Evolutionary conservation across 1,140 invertebrate species (phyloP), one percentile per base, ranked within the genome.

Genomic region (Varroa destructor): DNA sequence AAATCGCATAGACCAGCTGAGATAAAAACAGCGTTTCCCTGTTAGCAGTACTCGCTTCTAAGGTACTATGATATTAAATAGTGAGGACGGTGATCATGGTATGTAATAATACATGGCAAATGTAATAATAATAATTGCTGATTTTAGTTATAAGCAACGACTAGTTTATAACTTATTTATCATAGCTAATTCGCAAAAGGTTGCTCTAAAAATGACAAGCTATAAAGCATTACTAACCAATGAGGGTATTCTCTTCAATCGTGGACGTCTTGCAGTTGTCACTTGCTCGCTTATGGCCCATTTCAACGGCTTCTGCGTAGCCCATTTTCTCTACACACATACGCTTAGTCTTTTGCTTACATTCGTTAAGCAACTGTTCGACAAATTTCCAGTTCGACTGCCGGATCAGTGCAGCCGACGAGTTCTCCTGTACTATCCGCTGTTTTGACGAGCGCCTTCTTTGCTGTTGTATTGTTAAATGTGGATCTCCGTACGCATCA

Each of bases 321-420:
- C 92, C 92, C 88, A 99, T 91, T 83, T 99, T 99, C 76, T 96
- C 92, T 0, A 99, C 86, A 46, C 98, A 80, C 91, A 99, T 97
- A 77, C 93, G 83, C 81, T 99, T 99, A 0, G 95, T 98, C 85
- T 93, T 90, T 37, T 72, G 78, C 78, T 84, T 86, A 57, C 81
- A 83, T 76, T 85, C 84, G 75, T 81, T 82, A 14, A 99, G 82
- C 74, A 99, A 83, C 77, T 94, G 93, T 78, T 98, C 92, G 36
- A 99, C 93, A 83, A 99, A 99, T 56, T 90, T 92, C 88, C 92
- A 95, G 81, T 99, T 97, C 14, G 91, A 91, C 80, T 97, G 92
- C n/a, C 91, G 92, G 75, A 93, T 89, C n/a, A 89, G 81, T 4
- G 89, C 88, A 4, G 88, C 87, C 14, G 76, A 76, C 12, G 75